These are phyloP conservation scores for Muscicapa comitata DNA, from an alignment of 2,797 vertebrate genomes.

Conservation along the genomic window DNA sequence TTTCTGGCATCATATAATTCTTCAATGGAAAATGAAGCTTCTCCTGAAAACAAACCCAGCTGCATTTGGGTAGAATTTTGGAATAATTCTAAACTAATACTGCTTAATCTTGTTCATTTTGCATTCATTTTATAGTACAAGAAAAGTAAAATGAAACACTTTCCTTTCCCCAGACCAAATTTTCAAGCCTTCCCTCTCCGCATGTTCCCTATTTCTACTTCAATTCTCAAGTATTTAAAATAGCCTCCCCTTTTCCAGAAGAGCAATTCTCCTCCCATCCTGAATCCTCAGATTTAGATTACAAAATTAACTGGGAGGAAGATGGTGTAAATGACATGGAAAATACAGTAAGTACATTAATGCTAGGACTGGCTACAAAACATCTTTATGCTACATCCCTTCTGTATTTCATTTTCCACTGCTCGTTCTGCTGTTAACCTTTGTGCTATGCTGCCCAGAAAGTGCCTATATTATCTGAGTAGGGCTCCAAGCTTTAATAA, in stretches of 20 bases:
- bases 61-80: not conserved
- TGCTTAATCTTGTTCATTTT: not conserved
- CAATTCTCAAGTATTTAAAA: not conserved
- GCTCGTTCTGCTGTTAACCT: not conserved
- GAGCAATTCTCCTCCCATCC: not conserved
- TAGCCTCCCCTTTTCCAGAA: not conserved
- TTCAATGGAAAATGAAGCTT: not conserved
- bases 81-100: not conserved
- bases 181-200: not conserved
- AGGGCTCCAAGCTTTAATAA: slow-evolving; percentile 1
- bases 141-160: not conserved
- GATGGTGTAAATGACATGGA: not conserved
- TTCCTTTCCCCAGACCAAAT: not conserved
- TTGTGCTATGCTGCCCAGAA: not conserved
- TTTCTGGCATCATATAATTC: not conserved
- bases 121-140: not conserved
- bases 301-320: not conserved
- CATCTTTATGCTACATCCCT: not conserved
- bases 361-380: not conserved
- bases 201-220: not conserved
- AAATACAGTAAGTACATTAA: not conserved
- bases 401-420: not conserved
- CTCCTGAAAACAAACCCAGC: not conserved
- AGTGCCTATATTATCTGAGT: not conserved
- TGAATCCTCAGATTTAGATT: not conserved